Conservation (phyloP, 2,797 vertebrate genomes). For the Saxicola maurus region DNA sequence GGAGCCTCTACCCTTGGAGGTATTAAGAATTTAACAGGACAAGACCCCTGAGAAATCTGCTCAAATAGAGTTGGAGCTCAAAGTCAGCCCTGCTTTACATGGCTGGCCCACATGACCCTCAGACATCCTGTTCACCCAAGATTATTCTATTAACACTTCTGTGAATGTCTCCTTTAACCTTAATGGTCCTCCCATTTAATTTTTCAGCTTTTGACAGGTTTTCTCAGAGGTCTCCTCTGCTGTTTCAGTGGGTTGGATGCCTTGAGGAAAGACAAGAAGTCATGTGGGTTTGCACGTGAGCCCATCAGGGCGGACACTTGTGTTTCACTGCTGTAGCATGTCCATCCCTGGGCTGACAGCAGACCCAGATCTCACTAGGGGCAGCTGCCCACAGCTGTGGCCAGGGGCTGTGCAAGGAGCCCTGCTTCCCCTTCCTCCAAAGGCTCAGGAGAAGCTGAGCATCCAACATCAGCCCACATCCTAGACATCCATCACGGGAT, state of each 20-base stretch:
- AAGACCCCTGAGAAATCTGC: background rate
- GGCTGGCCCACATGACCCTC: background rate
- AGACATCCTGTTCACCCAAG: background rate
- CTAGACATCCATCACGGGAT: background rate
- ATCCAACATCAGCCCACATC: background rate
- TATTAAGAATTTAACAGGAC: background rate
- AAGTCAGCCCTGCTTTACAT: background rate
- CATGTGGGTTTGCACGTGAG: background rate
- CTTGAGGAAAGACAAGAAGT: background rate
- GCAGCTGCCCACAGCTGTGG: background rate
- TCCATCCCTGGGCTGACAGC: background rate
- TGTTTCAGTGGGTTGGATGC: background rate
- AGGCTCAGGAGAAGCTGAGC: background rate
- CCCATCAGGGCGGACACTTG: background rate
- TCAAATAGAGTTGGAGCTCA: background rate
- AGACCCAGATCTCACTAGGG: background rate
- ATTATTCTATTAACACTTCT: background rate
- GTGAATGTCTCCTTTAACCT: background rate
- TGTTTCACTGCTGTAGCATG: background rate
- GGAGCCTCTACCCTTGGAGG: rapidly evolving
- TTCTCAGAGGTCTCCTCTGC: background rate
- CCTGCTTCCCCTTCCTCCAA: background rate
- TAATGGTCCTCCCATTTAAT: rapidly evolving
- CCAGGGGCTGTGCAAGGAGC: background rate
- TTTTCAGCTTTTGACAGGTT: background rate